Base-by-base conservation (phyloP, 2,888 invertebrate genomes). In the Eudasyphora cyanicolor region DNA sequence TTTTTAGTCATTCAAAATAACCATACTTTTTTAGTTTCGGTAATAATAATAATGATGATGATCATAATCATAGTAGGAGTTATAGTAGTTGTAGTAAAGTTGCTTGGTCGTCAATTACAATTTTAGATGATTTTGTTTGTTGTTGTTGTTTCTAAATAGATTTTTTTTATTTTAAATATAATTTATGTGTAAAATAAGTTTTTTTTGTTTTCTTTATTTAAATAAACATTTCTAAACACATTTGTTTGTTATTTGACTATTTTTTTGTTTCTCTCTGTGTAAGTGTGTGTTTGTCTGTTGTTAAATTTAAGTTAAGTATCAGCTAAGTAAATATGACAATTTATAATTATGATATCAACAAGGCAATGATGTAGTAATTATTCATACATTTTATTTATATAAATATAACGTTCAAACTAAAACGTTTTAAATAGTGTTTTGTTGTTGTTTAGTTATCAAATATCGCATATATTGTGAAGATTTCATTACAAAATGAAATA, bases 291-390 rank as follows among this genome's bases (percentile, higher is more conserved):
- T n/a, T 60, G 19, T 69, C 10, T 57, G 29, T 70, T 27, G 27
- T 45, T 73, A 51, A 35, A 2, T 19, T 64, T 64, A 21, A 38
- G 67, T 67, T 67, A 67, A 67, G 21, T 67, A 67, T 17, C 6
- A 14, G 21, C 67, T 67, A 67, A 38, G 38, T 74, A 79, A 83
- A 76, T 79, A 69, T 82, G 64, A 76, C 42, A 49, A 38, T 71
- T 35, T 76, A 67, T 70, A 71, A 77, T 73, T 75, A 84, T 85
- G 82, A 82, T 86, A 86, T 84, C 79, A 85, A 85, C 86, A 86
- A 86, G 86, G 86, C 86, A 85, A 86, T 86, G 82, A 86, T 86
- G 82, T 79, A 82, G 77, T 85, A 82, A 75, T 62, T 74, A 70
- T 67, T 62, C 19, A 64, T 54, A 75, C 60, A 24, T 2, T 45